Evolutionary conservation across 2,797 vertebrate species (phyloP).

Genomic region (Premnoplex brunnescens): DNA sequence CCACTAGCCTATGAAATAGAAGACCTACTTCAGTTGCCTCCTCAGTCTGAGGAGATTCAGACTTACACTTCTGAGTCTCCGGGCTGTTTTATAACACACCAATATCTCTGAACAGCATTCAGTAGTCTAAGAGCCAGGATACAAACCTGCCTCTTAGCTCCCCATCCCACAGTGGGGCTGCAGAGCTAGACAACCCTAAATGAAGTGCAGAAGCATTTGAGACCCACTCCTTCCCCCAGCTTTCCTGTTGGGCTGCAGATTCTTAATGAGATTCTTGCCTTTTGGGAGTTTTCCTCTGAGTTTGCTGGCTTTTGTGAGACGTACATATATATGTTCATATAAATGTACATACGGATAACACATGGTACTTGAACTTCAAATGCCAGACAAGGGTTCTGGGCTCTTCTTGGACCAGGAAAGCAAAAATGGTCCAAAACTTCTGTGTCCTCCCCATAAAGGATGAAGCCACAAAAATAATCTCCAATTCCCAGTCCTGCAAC

Average conservation of each 20-base stretch:
- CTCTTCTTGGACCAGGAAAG: neutral
- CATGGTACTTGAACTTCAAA: neutral
- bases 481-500: neutral
- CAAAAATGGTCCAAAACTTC: neutral
- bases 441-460: neutral
- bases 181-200: neutral
- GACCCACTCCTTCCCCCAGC: neutral
- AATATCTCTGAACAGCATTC: neutral
- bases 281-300: neutral
- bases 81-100: neutral
- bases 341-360: neutral
- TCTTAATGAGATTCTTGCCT: neutral
- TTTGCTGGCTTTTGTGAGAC: neutral
- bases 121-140: neutral
- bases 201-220: neutral
- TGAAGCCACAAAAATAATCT: neutral
- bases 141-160: neutral
- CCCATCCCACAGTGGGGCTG: neutral
- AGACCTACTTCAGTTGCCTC: constrained; percentile 13
- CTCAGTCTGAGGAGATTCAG: neutral
- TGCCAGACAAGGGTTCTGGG: neutral
- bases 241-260: neutral
- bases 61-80: neutral
- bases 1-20: constrained; percentile 37
- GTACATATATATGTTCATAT: accelerated